phyloP scores from a whole-genome alignment of 2,113 vertebrate genomes.

The Oxyruncus cristatus region DNA sequence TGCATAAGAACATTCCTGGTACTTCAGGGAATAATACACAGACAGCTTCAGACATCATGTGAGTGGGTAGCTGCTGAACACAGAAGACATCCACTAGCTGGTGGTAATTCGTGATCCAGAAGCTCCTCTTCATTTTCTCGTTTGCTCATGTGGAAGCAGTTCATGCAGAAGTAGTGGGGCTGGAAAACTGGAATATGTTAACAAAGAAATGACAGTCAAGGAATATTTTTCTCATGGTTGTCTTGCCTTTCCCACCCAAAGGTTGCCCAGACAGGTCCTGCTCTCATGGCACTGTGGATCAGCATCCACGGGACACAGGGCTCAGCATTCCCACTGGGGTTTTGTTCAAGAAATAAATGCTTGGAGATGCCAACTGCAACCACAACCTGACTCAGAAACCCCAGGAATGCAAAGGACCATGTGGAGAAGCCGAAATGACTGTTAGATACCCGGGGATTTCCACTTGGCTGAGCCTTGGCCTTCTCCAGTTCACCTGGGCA shows the following conservation, averaged over 20 bases:
- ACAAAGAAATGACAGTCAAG: background rate
- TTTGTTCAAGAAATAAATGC: background rate
- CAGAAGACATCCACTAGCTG: background rate
- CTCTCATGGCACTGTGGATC: background rate
- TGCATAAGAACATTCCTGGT: background rate
- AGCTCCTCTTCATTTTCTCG: background rate
- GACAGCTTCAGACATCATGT: conserved; percentile 32
- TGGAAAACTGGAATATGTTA: background rate
- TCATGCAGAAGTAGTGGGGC: background rate
- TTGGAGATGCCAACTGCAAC: background rate
- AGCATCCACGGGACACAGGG: rapidly evolving
- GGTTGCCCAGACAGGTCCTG: background rate
- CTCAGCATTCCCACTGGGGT: rapidly evolving
- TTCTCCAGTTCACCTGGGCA: background rate
- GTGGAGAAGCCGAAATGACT: conserved; percentile 27
- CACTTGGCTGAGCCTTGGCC: background rate
- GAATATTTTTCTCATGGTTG: background rate
- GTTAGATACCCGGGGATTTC: conserved; percentile 20
- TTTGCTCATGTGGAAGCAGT: background rate
- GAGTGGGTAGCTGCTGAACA: conserved; percentile 33
- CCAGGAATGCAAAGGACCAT: background rate
- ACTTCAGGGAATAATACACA: conserved; percentile 20
- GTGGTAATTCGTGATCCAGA: background rate
- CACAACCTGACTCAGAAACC: background rate
- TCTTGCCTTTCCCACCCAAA: background rate